A percentile compares a stretch with the other conserved stretches of the same genome.
Conservation (phyloP, 2,888 invertebrate species). For the Idaea straminata region DNA sequence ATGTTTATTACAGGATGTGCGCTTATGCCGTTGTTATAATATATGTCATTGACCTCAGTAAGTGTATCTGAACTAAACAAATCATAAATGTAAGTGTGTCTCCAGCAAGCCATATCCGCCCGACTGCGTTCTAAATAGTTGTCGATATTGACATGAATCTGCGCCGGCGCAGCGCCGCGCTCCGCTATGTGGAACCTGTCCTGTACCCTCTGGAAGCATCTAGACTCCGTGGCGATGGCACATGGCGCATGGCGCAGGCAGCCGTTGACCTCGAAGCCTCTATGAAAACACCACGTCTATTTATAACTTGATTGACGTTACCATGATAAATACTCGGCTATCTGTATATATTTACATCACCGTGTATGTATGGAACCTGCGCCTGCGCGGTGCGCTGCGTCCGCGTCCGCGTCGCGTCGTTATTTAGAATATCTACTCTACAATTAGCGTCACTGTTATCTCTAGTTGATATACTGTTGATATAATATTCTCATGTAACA, state of each 20-base stretch:
- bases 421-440: not conserved
- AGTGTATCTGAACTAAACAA: not conserved
- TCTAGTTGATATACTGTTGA: not conserved
- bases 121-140: conserved; percentile 33
- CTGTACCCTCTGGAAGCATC: conserved; percentile 28
- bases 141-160: conserved; percentile 43
- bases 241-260: conserved; percentile 39
- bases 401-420: not conserved
- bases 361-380: not conserved
- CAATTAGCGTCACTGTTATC: not conserved
- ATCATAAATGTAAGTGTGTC: not conserved
- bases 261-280: conserved; percentile 40
- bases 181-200: conserved; percentile 54
- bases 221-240: conserved; percentile 10
- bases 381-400: not conserved
- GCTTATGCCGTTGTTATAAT: not conserved
- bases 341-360: not conserved
- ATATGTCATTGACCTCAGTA: not conserved
- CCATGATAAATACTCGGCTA: not conserved
- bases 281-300: not conserved
- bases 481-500: not conserved
- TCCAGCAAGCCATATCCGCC: conserved; percentile 3
- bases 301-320: not conserved
- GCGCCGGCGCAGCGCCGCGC: conserved; percentile 12
- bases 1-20: not conserved